phyloP scores from a whole-genome alignment of 2,113 vertebrate species.

The Neolamprologus modestus region DNA sequence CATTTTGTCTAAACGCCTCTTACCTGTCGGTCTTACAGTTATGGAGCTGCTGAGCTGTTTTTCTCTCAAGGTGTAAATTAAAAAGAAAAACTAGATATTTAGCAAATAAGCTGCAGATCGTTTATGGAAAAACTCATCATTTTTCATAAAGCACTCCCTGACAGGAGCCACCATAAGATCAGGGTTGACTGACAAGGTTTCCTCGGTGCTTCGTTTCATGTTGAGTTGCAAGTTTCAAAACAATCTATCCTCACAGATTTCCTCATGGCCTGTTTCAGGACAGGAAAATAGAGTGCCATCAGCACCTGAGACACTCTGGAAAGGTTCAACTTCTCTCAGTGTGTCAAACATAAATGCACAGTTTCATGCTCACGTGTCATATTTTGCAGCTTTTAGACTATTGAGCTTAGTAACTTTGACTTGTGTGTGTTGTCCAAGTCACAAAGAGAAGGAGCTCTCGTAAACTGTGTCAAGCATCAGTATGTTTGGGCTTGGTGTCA shows the following conservation, averaged over 20 bases:
- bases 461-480: neutral
- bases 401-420: neutral
- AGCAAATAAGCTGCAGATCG: neutral
- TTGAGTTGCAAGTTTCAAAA: neutral
- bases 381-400: neutral
- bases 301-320: neutral
- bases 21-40: neutral
- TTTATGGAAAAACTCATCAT: neutral
- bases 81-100: neutral
- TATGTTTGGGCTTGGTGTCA: neutral
- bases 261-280: neutral
- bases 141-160: neutral
- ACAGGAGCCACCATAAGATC: neutral
- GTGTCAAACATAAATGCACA: neutral
- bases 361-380: neutral
- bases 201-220: neutral
- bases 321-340: neutral
- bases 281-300: neutral
- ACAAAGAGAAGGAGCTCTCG: neutral
- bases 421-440: neutral
- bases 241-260: neutral
- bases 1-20: rapidly evolving
- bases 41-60: neutral
- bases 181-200: neutral
- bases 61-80: neutral